Evolutionary conservation across 2,113 vertebrate species (phyloP).

Genomic region (Scalopus aquaticus): DNA sequence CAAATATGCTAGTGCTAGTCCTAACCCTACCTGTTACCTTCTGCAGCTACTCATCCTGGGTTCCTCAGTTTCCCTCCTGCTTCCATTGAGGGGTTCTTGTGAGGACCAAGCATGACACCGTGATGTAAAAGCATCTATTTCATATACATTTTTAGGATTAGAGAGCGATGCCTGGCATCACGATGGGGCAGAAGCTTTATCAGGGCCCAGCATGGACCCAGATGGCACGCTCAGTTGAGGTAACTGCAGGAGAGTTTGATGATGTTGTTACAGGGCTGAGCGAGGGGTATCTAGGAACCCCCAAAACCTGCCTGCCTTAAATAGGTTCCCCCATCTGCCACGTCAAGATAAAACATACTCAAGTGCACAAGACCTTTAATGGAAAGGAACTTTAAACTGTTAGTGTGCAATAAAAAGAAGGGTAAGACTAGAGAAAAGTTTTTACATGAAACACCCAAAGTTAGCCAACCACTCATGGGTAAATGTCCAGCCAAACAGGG

Average conservation of each 20-base stretch:
- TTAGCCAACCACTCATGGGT: no score
- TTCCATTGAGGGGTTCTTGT: neutral
- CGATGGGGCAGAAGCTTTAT: neutral
- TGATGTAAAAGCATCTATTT: neutral
- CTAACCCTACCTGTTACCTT: no score
- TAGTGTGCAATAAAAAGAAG: no score
- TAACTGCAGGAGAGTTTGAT: neutral
- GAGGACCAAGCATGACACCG: neutral
- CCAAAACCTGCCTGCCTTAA: no score
- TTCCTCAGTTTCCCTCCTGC: neutral
- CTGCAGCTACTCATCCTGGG: neutral
- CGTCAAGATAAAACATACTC: no score
- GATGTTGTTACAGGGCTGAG: neutral
- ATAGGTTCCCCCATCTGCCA: no score
- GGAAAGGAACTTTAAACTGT: no score
- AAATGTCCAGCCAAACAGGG: no score
- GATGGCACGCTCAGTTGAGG: accelerated
- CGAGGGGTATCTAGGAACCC: no score
- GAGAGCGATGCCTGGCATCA: neutral
- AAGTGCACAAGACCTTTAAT: no score
- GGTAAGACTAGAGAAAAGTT: no score
- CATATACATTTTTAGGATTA: neutral
- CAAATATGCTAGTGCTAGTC: neutral
- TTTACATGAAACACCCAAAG: no score
- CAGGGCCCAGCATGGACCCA: neutral